Base-by-base conservation (phyloP, 2,113 vertebrate genomes). In the Barbus barbus region DNA sequence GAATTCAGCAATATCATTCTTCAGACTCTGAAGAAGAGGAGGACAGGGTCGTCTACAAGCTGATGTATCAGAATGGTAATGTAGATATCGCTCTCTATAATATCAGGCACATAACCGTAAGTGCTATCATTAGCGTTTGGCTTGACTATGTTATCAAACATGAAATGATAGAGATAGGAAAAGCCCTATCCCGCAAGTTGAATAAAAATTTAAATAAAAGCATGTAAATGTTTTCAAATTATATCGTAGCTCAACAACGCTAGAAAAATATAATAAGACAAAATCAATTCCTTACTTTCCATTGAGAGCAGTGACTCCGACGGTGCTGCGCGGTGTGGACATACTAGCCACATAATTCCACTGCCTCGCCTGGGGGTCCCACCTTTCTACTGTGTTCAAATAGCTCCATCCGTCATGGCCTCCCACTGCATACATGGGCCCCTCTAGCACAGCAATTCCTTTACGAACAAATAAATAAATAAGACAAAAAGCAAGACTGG, bases 311-410 rank as follows among this genome's bases (percentile, higher is more conserved):
- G 96, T 97, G 24, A 99, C 97, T 51, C 97, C 97, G 24, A 98
- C 96, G 5, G 98, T 97, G 92, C 98, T 99, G 87, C 97, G 93
- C 0, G 97, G 96, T 1, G 96, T 98, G 24, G 97, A 97, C 98
- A 99, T 99, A 89, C 97, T 99, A 77, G 98, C 97, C 86, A 99
- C 97, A 0, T 99, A 99, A 90, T 99, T 99, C 98, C 98, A 99
- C 88, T 99, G 97, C 44, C 95, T 93, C 5, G 97, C 97, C 87
- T 99, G 97, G 0, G 97, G 97, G 89, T 99, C 98, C 97, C 97
- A 99, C 89, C 98, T 94, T 85, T 99, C 98, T 85, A 99, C 98
- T 0, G 98, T 99, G 89, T 98, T 99, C 36, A 99, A 94, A 89
- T 99, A 99, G 86, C 97, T 99, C 97, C 97, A 99, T 75, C 98